Percentiles rank a stretch among this genome's conserved stretches.
Conservation (phyloP, 2,888 invertebrate genomes). For the Bombyx huttoni region DNA sequence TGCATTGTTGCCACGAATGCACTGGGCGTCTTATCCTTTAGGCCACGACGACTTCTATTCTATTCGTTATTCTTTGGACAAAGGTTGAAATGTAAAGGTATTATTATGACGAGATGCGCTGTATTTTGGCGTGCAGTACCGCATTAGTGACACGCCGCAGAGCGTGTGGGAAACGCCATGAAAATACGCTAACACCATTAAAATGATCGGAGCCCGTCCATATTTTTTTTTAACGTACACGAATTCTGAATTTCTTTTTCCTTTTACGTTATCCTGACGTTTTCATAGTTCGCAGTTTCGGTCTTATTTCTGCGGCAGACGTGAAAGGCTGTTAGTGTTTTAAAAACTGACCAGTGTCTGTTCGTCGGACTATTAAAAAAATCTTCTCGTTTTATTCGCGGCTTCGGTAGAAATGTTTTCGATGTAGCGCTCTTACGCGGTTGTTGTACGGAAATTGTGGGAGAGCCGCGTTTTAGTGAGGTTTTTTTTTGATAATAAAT, state of each 20-base stretch:
- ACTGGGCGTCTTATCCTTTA: too few species aligned
- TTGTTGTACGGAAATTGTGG: conserved; percentile 3
- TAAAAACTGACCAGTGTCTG: conserved; percentile 17
- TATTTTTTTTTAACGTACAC: conserved; percentile 2
- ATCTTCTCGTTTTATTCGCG: conserved; percentile 6
- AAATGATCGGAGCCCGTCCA: conserved; percentile 16
- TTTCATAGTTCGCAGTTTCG: conserved; percentile 29
- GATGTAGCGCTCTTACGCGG: conserved; percentile 3
- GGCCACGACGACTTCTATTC: too few species aligned
- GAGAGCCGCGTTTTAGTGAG: not conserved
- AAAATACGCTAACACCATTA: conserved; percentile 29
- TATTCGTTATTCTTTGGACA: not conserved
- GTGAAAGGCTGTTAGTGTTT: conserved; percentile 13
- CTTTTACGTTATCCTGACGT: conserved; percentile 15
- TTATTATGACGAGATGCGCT: conserved; percentile 52
- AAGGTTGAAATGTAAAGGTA: conserved; percentile 30
- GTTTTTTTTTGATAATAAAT: not conserved
- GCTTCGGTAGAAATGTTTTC: conserved; percentile 4
- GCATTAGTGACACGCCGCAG: conserved; percentile 14
- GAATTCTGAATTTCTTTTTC: conserved; percentile 11
- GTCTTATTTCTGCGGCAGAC: conserved; percentile 15
- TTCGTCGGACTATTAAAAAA: conserved; percentile 21
- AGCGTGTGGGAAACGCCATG: conserved; percentile 31
- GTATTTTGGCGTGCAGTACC: conserved; percentile 26
- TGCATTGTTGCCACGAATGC: not conserved